Conservation (phyloP, 2,888 invertebrate genomes). For the Heliconius erato region DNA sequence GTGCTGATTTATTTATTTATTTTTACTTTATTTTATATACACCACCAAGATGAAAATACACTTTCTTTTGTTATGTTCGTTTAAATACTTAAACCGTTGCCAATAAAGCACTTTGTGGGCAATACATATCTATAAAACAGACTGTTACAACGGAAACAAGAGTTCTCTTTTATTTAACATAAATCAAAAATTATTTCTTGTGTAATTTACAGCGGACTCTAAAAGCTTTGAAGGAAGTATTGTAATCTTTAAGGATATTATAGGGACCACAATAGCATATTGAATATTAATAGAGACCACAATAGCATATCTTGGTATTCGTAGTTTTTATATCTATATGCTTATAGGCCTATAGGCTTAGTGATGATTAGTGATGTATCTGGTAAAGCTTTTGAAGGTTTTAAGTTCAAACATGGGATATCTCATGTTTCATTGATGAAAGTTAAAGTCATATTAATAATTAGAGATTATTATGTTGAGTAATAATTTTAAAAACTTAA, state of each 20-base stretch:
- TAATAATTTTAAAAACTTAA: too few species aligned
- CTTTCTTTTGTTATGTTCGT: conserved; percentile 15
- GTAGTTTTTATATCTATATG: background rate
- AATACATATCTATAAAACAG: conserved; percentile 21
- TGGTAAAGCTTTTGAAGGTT: too few species aligned
- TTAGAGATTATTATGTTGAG: too few species aligned
- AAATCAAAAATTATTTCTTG: conserved; percentile 61
- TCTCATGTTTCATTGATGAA: too few species aligned
- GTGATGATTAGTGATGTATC: background rate
- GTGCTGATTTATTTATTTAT: too few species aligned
- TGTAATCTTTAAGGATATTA: conserved; percentile 60
- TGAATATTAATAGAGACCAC: conserved; percentile 52
- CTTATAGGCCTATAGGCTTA: background rate
- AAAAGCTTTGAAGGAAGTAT: conserved; percentile 53
- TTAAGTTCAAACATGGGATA: too few species aligned
- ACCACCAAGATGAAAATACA: conserved; percentile 3
- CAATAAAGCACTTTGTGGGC: conserved; percentile 1
- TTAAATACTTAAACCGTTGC: conserved; percentile 10
- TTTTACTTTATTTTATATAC: background rate
- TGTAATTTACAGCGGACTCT: conserved; percentile 42
- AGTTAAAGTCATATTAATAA: too few species aligned
- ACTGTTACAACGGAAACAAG: conserved; percentile 17
- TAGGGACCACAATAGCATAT: too few species aligned
- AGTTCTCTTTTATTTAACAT: conserved; percentile 16
- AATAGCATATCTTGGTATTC: background rate